These are phyloP conservation scores for Sapajus apella DNA, from an alignment of 2,113 vertebrate genomes.

Conservation along the genomic window DNA sequence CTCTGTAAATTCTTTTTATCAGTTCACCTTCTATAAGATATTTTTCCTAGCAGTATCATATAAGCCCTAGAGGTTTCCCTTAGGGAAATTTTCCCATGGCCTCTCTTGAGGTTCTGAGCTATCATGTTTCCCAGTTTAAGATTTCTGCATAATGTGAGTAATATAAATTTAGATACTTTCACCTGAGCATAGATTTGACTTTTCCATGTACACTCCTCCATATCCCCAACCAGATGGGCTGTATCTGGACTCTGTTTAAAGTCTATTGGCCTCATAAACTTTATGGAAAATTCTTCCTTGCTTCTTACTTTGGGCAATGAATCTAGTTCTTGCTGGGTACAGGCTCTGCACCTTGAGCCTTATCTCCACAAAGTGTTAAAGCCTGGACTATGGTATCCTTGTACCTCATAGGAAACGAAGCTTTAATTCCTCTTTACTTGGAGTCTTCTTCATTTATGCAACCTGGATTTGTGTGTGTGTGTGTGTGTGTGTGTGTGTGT, in stretches of 20 bases:
- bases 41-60: neutral
- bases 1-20: neutral
- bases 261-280: neutral
- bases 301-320: neutral
- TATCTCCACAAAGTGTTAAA: neutral
- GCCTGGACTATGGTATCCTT: neutral
- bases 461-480: neutral
- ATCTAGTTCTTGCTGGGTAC: neutral
- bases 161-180: neutral
- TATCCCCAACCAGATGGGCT: neutral
- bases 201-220: neutral
- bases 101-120: neutral
- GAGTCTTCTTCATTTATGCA: neutral
- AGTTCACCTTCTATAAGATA: neutral
- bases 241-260: neutral
- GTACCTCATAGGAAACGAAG: neutral
- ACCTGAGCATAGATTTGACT: neutral
- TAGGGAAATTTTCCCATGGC: neutral
- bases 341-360: neutral
- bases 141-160: neutral
- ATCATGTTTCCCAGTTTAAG: neutral
- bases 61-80: neutral
- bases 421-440: constrained; percentile 6
- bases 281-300: neutral
- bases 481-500: neutral